Percentiles rank a stretch among this genome's conserved stretches.
Evolutionary conservation across 2,113 vertebrate species (phyloP).

Genomic region (Pimephales promelas): DNA sequence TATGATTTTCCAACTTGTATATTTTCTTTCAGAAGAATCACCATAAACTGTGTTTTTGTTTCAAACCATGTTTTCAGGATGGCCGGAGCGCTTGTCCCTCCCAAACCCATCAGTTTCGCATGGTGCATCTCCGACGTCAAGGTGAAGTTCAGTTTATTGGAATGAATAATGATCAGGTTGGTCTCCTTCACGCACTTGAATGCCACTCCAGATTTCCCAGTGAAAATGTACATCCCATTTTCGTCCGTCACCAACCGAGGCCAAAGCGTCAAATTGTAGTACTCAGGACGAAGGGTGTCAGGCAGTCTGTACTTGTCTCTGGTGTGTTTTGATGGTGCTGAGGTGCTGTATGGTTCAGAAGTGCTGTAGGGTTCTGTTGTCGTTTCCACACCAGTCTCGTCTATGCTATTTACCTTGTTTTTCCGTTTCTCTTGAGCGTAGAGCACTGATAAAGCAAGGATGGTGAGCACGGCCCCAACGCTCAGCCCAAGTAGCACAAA

Average conservation of each 20-base stretch:
- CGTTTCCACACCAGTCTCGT: not conserved
- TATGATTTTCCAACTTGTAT: slow-evolving; percentile 72
- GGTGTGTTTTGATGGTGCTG: slow-evolving; percentile 35
- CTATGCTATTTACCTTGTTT: slow-evolving; percentile 78
- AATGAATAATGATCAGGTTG: slow-evolving; percentile 86
- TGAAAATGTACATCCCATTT: slow-evolving; percentile 79
- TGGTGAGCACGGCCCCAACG: slow-evolving; percentile 71
- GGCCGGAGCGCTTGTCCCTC: rapidly evolving
- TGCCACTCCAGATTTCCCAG: slow-evolving; percentile 76
- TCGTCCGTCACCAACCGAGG: slow-evolving; percentile 71
- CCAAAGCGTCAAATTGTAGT: slow-evolving; percentile 82
- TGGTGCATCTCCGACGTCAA: not conserved
- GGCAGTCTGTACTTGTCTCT: slow-evolving; percentile 88
- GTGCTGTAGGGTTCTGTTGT: rapidly evolving
- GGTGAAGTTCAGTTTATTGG: slow-evolving; percentile 85
- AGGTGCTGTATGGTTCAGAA: not conserved
- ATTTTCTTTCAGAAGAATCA: slow-evolving; percentile 68
- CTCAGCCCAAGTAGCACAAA: slow-evolving; percentile 70
- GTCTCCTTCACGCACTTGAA: slow-evolving; percentile 80
- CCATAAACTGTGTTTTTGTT: slow-evolving; percentile 81
- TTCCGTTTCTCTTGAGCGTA: slow-evolving; percentile 56
- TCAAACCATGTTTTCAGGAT: slow-evolving; percentile 73
- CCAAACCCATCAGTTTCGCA: slow-evolving; percentile 41
- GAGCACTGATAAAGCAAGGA: slow-evolving; percentile 83
- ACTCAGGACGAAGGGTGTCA: slow-evolving; percentile 67